phyloP scores from a whole-genome alignment of 2,797 vertebrate genomes.

The Phalanger gymnotis region DNA sequence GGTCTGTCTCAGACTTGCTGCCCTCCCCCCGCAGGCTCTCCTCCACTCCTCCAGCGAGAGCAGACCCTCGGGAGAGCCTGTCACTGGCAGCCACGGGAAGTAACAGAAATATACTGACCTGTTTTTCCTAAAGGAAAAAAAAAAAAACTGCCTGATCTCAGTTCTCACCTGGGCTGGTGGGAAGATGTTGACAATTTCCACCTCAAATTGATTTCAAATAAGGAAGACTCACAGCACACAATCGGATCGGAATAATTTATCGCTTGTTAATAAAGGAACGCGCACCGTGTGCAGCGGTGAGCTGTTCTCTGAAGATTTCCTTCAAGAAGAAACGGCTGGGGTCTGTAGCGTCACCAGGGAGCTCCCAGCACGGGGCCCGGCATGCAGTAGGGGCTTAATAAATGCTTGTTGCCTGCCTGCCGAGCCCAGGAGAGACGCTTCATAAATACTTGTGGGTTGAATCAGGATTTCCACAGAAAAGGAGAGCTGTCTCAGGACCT shows the following conservation, averaged over 20 bases:
- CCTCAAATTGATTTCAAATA: conserved; percentile 75
- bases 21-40: not conserved
- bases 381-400: not conserved
- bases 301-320: too few relatives aligned
- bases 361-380: not conserved
- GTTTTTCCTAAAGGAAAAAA: conserved; percentile 64
- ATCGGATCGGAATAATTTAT: conserved; percentile 78
- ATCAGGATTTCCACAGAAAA: not conserved
- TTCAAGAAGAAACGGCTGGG: not conserved
- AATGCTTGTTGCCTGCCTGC: not conserved
- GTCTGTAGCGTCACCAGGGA: not conserved
- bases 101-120: conserved; percentile 73
- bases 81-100: conserved; percentile 42
- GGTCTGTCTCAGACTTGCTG: not conserved
- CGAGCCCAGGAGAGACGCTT: not conserved
- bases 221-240: conserved; percentile 73
- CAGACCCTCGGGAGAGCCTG: not conserved
- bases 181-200: conserved; percentile 70
- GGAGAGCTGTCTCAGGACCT: not conserved
- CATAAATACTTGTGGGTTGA: not conserved
- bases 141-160: conserved; percentile 39
- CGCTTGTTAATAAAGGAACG: conserved; percentile 77
- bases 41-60: not conserved
- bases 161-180: conserved; percentile 61
- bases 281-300: conserved; percentile 11